Conservation (phyloP, 2,113 vertebrate genomes). For the Eretmochelys imbricata region DNA sequence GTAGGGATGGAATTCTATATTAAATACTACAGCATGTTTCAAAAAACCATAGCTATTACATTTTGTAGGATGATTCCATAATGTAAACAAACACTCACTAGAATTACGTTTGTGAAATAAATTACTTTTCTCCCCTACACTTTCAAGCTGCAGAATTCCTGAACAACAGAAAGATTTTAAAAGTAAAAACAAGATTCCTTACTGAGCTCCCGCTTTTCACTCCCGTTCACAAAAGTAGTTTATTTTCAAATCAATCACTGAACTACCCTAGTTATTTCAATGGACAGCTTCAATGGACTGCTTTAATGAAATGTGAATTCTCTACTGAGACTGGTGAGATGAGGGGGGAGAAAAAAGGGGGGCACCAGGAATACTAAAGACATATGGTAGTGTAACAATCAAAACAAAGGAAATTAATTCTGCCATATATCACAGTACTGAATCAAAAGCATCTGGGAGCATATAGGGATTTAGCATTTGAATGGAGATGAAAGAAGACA, state of each 20-base stretch:
- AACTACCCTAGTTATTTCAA: conserved; percentile 47
- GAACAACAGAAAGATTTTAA: neutral
- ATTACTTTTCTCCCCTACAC: neutral
- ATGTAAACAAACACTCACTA: neutral
- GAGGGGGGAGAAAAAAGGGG: neutral
- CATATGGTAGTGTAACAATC: conserved; percentile 31
- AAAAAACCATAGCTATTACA: neutral
- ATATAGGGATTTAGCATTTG: neutral
- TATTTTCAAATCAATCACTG: conserved; percentile 40
- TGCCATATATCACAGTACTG: neutral
- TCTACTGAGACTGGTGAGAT: conserved; percentile 21
- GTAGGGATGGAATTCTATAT: neutral
- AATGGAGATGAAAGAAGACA: conserved; percentile 47
- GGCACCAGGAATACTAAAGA: conserved; percentile 41
- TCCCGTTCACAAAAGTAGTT: neutral
- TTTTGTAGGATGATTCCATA: neutral
- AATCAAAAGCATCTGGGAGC: conserved; percentile 22
- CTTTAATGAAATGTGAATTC: conserved; percentile 46
- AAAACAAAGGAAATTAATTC: conserved; percentile 28
- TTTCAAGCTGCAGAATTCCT: neutral
- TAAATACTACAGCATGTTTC: neutral
- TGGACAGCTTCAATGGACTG: conserved; percentile 42
- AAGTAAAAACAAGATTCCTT: neutral
- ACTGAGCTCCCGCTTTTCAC: neutral
- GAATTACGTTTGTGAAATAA: neutral